phyloP scores from a whole-genome alignment of 1,140 invertebrate genomes.

The Anastatus disparis region DNA sequence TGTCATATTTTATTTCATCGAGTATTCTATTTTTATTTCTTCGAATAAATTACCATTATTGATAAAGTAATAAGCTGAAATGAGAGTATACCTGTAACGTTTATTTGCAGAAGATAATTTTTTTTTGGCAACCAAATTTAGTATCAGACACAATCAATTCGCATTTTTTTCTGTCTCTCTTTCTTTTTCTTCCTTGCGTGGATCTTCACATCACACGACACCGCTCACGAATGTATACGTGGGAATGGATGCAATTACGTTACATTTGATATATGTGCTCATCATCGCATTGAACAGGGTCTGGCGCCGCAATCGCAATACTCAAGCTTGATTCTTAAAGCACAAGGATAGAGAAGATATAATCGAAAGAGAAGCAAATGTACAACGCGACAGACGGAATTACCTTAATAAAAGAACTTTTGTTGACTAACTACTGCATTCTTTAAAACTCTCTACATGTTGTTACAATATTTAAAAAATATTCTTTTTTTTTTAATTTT shows the following conservation, averaged over 20 bases:
- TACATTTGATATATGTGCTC: constrained; percentile 22
- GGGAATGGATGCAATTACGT: constrained; percentile 51
- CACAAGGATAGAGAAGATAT: not conserved
- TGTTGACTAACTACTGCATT: too few relatives aligned
- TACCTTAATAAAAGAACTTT: not conserved
- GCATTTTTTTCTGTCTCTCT: not conserved
- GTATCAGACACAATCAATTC: not conserved
- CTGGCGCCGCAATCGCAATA: not conserved
- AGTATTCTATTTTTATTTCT: too few relatives aligned
- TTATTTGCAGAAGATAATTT: not conserved
- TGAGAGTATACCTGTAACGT: too few relatives aligned
- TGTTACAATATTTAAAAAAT: too few relatives aligned
- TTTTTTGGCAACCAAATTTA: not conserved
- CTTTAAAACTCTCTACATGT: too few relatives aligned
- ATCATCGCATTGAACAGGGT: constrained; percentile 5
- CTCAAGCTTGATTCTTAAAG: too few relatives aligned
- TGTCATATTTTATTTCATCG: too few relatives aligned
- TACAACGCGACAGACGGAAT: not conserved
- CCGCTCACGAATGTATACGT: constrained; percentile 41
- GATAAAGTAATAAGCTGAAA: too few relatives aligned
- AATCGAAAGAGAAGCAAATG: not conserved
- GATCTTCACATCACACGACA: constrained; percentile 30
- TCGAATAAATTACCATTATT: too few relatives aligned
- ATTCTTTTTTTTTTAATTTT: too few relatives aligned
- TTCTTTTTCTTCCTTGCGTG: not conserved